Base-by-base conservation (phyloP, 2,888 invertebrate species). In the Drosophila pseudotakahashii region DNA sequence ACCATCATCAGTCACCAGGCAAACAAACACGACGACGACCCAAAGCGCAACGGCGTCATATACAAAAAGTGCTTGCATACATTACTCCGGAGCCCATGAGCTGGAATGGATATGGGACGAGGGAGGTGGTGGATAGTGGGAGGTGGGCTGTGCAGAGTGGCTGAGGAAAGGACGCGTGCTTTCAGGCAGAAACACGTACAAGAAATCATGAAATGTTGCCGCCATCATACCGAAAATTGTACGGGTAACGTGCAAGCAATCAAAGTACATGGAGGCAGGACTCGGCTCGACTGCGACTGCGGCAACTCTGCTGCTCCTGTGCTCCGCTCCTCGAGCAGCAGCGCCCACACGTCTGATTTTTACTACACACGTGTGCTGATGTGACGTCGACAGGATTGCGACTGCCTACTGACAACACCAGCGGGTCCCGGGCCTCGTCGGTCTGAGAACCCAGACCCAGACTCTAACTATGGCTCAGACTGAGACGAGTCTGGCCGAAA, bases 151-250 rank as follows among this genome's bases (percentile, higher is more conserved):
- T 41, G 16, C 16, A 16, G 37, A 11, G 37, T 10, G 26, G 11
- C 10, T 41, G 52, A 37, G 23, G n/a, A 41, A 32, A 39, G 47
- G 42, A 79, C 69, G 79, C 80, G 84, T 86, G 88, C 78, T 78
- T 60, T 75, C 52, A 48, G 72, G 61, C 70, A 75, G 73, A 74
- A 75, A 82, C 88, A 88, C 89, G 88, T 89, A 86, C 78, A 59
- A 78, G 84, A 88, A 88, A 88, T 88, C 89, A 88, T 88, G 88
- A 88, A 89, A 89, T 88, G 88, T 86, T 89, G 86, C 89, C 81
- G 82, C 79, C 82, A 83, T 83, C 86, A 83, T 83, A 83, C 82
- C 82, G 84, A 88, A 84, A 82, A 81, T 83, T 83, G 82, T 83
- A 85, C 72, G 76, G 81, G 81, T 76, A 89, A 88, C 89, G 88